A percentile compares a stretch with the other conserved stretches of the same genome.
Conservation (phyloP, 2,797 vertebrate species). For the Pagetopsis macropterus region DNA sequence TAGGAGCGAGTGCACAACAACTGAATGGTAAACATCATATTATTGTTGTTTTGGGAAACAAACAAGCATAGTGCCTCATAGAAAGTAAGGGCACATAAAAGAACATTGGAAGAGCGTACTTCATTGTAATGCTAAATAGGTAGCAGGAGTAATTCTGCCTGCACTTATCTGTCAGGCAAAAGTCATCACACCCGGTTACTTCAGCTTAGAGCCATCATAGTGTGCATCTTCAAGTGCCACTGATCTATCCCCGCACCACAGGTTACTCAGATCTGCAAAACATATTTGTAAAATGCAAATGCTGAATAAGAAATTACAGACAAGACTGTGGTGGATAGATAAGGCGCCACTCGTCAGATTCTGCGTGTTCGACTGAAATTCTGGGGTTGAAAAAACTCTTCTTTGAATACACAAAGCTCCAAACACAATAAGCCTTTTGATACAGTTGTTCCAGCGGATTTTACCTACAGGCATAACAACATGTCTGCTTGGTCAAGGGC, state of each 20-base stretch:
- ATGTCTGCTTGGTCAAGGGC: conserved; percentile 28
- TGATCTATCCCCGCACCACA: conserved; percentile 58
- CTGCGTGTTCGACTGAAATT: conserved; percentile 23
- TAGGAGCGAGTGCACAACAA: conserved; percentile 12
- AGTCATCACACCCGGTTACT: conserved; percentile 72
- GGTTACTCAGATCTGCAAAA: conserved; percentile 66
- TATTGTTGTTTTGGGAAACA: conserved; percentile 28
- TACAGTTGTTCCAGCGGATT: conserved; percentile 38
- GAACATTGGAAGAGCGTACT: conserved; percentile 59
- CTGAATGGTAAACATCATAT: conserved; percentile 40
- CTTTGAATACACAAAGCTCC: conserved; percentile 38
- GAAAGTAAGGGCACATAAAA: conserved; percentile 63
- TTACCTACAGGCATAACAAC: conserved; percentile 32
- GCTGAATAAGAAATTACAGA: conserved; percentile 51
- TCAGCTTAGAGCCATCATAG: conserved; percentile 60
- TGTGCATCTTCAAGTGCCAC: conserved; percentile 55
- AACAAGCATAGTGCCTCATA: conserved; percentile 28
- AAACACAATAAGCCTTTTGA: conserved; percentile 53
- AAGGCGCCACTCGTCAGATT: conserved; percentile 46
- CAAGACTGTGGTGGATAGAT: conserved; percentile 48
- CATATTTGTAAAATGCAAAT: conserved; percentile 66
- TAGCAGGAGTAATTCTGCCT: conserved; percentile 60
- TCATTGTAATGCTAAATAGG: conserved; percentile 72
- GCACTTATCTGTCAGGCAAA: conserved; percentile 72
- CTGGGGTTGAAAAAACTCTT: conserved; percentile 43